A percentile compares a stretch with the other conserved stretches of the same genome.
Conservation (phyloP, 2,113 vertebrate species). For the Pseudois nayaur region DNA sequence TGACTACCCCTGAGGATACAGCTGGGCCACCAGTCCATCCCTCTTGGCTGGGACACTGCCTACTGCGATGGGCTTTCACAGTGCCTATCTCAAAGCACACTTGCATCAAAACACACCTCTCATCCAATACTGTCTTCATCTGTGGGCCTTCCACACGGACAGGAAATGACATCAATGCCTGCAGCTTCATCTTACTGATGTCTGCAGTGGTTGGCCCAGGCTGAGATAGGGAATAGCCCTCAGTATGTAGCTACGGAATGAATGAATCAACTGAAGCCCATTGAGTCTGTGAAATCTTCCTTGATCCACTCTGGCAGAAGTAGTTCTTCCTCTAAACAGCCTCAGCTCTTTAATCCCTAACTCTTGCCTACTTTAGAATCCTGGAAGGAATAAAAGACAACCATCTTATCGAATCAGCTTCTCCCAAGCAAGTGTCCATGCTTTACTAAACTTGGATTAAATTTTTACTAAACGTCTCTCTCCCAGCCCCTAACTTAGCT, state of each 20-base stretch:
- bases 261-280: neutral
- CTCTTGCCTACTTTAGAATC: neutral
- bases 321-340: neutral
- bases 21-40: neutral
- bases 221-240: neutral
- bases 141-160: neutral
- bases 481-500: neutral
- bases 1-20: neutral
- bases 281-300: neutral
- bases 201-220: neutral
- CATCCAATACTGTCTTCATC: neutral
- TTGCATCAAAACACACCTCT: neutral
- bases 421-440: neutral
- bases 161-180: neutral
- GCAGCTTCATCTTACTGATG: neutral
- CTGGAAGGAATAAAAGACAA: neutral
- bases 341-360: neutral
- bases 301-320: neutral
- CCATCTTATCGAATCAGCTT: neutral
- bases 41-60: neutral
- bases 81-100: neutral
- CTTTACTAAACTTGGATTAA: neutral
- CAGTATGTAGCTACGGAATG: neutral
- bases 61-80: neutral
- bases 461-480: neutral